Evolutionary conservation across 35 echinoderm and acorn worm genomes (phyloP).

Genomic region (Amphiura filiformis): DNA sequence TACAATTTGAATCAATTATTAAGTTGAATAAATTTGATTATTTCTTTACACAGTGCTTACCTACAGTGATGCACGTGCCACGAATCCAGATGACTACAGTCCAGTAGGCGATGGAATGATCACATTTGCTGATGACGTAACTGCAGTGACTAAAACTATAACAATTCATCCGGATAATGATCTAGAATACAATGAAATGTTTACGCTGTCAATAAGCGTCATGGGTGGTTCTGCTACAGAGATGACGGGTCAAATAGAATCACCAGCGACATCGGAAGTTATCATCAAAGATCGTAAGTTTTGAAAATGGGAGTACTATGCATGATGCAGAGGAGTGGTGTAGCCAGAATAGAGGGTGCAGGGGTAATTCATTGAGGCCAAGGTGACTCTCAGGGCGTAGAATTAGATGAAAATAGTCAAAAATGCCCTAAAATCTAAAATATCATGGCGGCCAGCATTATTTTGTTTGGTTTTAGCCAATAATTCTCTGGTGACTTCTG

Average conservation of each 20-base stretch:
- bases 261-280: background rate
- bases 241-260: background rate
- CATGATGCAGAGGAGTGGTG: no score
- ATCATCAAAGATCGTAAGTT: background rate
- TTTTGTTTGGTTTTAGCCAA: no score
- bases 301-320: background rate
- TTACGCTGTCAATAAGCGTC: background rate
- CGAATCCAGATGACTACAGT: background rate
- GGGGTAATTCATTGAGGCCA: no score
- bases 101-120: background rate
- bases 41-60: background rate
- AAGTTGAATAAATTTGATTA: background rate
- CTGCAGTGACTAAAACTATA: background rate
- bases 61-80: background rate
- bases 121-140: background rate
- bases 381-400: no score
- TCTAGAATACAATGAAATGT: background rate
- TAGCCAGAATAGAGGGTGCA: no score
- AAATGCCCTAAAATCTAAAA: no score
- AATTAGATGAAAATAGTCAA: no score
- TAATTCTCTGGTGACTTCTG: no score
- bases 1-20: no score
- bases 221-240: background rate
- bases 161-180: background rate
- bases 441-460: no score